Evolutionary conservation across 1,140 invertebrate genomes (phyloP), one percentile per base, ranked within the genome.

Genomic region (Phymorhynchus buccinoides): DNA sequence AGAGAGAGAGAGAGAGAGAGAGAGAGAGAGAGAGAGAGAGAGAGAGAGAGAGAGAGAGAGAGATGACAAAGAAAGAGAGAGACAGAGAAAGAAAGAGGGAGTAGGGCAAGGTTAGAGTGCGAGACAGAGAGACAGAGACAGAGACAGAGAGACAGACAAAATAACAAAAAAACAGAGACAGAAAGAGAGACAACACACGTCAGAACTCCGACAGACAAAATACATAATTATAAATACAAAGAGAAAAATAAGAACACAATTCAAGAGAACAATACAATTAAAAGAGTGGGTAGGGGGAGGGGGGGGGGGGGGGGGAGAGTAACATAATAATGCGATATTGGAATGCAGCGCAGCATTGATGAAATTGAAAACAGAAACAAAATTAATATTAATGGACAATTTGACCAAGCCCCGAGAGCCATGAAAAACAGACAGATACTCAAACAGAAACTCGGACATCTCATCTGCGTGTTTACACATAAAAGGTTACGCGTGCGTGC

Each of bases 1-100:
- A 52, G 48, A 52, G 48, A 81, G 27, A 81, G 80, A 81, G 27
- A 81, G 80, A 83, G 16, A 83, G 80, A 83, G 30, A 83, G 80
- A 83, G 52, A 83, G 80, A 83, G 52, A 83, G 80, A 83, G 52
- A 83, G 56, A 80, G 79, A 44, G 9, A n/a, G 73, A n/a, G 41
- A 77, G 30, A n/a, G 73, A 27, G 6, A 73, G 6, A 9, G 6
- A 73, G 6, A 73, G 68, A 6, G 18, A 9, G 18, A 48, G 7
- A 48, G 18, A 48, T 18, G 18, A 6, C 44, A 62, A 22, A 62
- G 56, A 77, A 32, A n/a, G 73, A 77, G 73, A 77, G 71, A 77
- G n/a, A n/a, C 7, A 32, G 73, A 77, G 4, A 32, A 0, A 42
- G 73, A 77, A 18, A 32, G 27, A 32, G 30, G 35, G 4, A 12